Percentiles rank a stretch among this genome's conserved stretches.
Evolutionary conservation across 2,113 vertebrate species (phyloP).

Genomic region (Cromileptes altivelis): DNA sequence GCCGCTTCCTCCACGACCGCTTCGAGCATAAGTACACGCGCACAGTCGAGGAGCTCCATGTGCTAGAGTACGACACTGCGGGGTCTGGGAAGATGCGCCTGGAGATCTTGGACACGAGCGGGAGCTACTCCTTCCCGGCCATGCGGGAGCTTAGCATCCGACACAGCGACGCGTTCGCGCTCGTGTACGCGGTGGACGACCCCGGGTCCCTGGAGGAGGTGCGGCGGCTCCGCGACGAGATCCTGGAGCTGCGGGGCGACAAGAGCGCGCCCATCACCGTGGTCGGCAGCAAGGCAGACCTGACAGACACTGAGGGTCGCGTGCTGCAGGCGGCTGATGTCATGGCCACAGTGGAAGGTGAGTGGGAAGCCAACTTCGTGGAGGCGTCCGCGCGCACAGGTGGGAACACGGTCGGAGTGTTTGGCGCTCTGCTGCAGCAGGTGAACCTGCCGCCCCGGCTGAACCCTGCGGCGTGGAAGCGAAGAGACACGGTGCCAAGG

Average conservation of each 20-base stretch:
- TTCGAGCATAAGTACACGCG: slow-evolving; percentile 82
- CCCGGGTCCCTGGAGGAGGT: slow-evolving; percentile 79
- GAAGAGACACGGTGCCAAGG: slow-evolving; percentile 57
- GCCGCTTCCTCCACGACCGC: slow-evolving; percentile 77
- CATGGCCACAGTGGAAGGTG: slow-evolving; percentile 72
- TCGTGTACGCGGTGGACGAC: slow-evolving; percentile 82
- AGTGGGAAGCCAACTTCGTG: slow-evolving; percentile 79
- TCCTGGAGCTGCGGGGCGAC: slow-evolving; percentile 69
- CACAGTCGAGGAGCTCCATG: slow-evolving; percentile 85
- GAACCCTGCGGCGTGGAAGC: slow-evolving; percentile 67
- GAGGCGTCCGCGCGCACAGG: slow-evolving; percentile 81
- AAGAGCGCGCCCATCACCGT: slow-evolving; percentile 72
- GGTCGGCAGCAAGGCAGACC: slow-evolving; percentile 79
- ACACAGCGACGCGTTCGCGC: slow-evolving; percentile 81
- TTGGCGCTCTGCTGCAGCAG: slow-evolving; percentile 77
- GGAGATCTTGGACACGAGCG: slow-evolving; percentile 86
- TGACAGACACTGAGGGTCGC: slow-evolving; percentile 56
- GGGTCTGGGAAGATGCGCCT: slow-evolving; percentile 62
- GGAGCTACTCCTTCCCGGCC: slow-evolving; percentile 86
- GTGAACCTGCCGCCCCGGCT: slow-evolving; percentile 69
- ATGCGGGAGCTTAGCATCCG: slow-evolving; percentile 84
- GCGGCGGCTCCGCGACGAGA: slow-evolving; percentile 79
- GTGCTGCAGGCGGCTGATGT: slow-evolving; percentile 50
- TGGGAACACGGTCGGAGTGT: slow-evolving; percentile 72
- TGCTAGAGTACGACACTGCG: slow-evolving; percentile 74